Evolutionary conservation across 2,888 invertebrate species (phyloP), one percentile per base, ranked within the genome.

Genomic region (Heliconius ismenius): DNA sequence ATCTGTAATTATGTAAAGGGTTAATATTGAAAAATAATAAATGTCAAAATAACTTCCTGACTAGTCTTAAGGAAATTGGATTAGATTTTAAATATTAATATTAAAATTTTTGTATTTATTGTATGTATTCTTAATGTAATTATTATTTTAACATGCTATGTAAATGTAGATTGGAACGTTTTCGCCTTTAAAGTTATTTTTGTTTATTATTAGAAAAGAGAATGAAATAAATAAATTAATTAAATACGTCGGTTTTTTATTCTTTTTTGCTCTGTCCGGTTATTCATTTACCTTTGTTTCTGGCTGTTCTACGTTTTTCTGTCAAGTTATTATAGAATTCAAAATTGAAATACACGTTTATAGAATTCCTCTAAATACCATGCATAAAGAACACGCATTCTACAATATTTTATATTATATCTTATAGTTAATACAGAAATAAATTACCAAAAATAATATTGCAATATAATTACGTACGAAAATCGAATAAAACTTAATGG

Each of bases 21-120:
- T 84, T 83, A 80, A 82, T 82, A 79, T 79, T 81, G 76, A 79
- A 81, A 79, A 81, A 81, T 82, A 78, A 79, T 76, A 67, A 79
- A 74, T 32, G 74, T 77, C 74, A 74, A 81, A 81, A 80, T 86
- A 83, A 85, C 85, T 89, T 90, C 89, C 90, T 89, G 89, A 90
- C 89, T 93, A 92, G 91, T 90, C 88, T 87, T 91, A 92, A 91
- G 91, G 81, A 83, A 87, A 83, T 84, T 83, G 84, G 73, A 73
- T 79, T 76, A 81, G 75, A 76, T 86, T 77, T 58, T 84, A 85
- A 84, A 86, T 86, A 84, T 86, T 85, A 49, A 84, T 84, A 78
- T 80, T 79, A 78, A 77, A 80, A 73, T 76, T 79, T n/a, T 80
- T 85, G 84, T 87, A 87, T 87, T 87, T 87, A 86, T 87, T 86